Evolutionary conservation across 2,888 invertebrate genomes (phyloP).

Genomic region (Listrodromus nycthemerus): DNA sequence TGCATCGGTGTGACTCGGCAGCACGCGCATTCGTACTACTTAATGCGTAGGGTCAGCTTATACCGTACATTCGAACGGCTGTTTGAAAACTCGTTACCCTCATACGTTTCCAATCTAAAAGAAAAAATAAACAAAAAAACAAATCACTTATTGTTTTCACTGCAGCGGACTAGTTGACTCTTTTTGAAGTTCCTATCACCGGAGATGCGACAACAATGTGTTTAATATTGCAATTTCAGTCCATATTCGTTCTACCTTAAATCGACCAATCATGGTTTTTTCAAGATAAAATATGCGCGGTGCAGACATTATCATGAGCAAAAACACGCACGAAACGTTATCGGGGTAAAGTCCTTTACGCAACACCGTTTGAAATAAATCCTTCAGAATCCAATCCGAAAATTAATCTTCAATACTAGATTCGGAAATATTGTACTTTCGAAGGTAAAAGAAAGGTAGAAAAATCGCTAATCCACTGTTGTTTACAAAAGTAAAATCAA

Average conservation of each 20-base stretch:
- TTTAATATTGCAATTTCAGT: neutral
- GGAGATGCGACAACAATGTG: neutral
- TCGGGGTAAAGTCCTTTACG: no score
- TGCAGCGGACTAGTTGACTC: neutral
- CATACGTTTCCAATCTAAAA: conserved; percentile 2
- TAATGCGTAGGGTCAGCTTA: conserved; percentile 25
- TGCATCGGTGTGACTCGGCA: conserved; percentile 41
- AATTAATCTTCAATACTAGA: no score
- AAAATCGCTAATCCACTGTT: no score
- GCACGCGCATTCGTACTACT: conserved; percentile 21
- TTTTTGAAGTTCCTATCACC: neutral
- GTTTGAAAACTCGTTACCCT: conserved; percentile 10
- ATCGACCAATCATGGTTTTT: neutral
- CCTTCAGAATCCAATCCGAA: no score
- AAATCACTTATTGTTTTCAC: neutral
- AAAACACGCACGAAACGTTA: no score
- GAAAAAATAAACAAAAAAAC: neutral
- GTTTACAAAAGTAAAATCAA: neutral
- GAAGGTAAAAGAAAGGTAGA: no score
- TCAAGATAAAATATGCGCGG: no score
- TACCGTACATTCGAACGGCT: neutral
- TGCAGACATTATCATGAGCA: no score
- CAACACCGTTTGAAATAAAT: no score
- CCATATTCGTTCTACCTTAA: neutral
- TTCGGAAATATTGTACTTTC: no score